A percentile compares a stretch with the other conserved stretches of the same genome.
Evolutionary conservation across 1,140 invertebrate genomes (phyloP).

Genomic region (Colletes gigas): DNA sequence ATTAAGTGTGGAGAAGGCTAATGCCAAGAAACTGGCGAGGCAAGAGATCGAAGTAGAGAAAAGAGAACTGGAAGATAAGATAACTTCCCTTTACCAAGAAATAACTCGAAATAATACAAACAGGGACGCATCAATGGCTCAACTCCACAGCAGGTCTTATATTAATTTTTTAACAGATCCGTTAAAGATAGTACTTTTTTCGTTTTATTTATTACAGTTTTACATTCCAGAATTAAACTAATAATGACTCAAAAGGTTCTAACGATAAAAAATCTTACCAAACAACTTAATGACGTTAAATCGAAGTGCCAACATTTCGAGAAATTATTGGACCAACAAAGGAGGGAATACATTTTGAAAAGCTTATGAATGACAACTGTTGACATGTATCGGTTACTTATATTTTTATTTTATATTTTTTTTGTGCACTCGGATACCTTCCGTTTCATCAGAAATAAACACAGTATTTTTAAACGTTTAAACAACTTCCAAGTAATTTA

Average conservation of each 20-base stretch:
- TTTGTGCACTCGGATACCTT: not conserved
- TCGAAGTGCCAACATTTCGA: conserved; percentile 88
- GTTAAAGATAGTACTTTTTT: not conserved
- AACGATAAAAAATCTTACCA: conserved; percentile 85
- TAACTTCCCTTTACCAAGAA: conserved; percentile 72
- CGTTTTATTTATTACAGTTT: conserved; percentile 59
- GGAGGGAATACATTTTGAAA: conserved; percentile 85
- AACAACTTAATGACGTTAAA: conserved; percentile 85
- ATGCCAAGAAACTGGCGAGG: conserved; percentile 79
- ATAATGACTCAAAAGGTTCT: conserved; percentile 89
- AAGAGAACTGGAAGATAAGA: conserved; percentile 71
- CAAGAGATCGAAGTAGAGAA: conserved; percentile 81
- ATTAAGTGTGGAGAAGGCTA: conserved; percentile 79
- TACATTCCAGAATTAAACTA: conserved; percentile 86
- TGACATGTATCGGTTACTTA: not conserved
- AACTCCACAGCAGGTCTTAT: conserved; percentile 75
- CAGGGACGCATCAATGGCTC: conserved; percentile 70
- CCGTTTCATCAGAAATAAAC: conserved; percentile 21
- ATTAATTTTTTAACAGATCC: not conserved
- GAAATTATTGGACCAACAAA: conserved; percentile 87
- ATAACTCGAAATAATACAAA: conserved; percentile 70
- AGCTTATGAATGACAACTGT: conserved; percentile 62
- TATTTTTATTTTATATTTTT: not conserved
- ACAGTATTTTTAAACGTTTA: conserved; percentile 13
- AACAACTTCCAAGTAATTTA: not conserved